These are phyloP conservation scores for Pollenia labialis DNA, from an alignment of 2,888 invertebrate genomes.

Conservation along the genomic window DNA sequence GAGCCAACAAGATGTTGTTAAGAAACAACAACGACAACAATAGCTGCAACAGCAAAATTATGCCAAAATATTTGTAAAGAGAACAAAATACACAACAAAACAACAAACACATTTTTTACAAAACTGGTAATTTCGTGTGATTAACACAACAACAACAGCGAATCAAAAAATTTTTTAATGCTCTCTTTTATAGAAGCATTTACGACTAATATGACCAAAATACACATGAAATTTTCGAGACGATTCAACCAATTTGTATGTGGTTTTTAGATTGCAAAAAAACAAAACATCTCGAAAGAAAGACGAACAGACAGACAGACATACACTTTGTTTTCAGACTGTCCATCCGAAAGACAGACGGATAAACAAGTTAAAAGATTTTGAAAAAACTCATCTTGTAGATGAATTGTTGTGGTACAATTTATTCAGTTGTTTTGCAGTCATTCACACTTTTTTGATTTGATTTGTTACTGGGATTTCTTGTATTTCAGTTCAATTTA, in stretches of 20 bases:
- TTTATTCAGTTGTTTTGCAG: conserved; percentile 25
- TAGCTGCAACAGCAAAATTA: conserved; percentile 27
- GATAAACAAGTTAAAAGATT: background rate
- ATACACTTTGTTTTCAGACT: background rate
- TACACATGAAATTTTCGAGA: conserved; percentile 17
- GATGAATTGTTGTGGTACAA: conserved; percentile 5
- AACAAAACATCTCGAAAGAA: background rate
- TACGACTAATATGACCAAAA: conserved; percentile 7
- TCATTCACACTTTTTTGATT: conserved; percentile 39
- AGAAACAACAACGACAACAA: conserved; percentile 44
- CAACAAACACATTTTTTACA: conserved; percentile 39
- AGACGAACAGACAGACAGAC: background rate
- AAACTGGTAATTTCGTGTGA: conserved; percentile 34
- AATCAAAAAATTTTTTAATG: conserved; percentile 15
- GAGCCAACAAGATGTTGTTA: conserved; percentile 44
- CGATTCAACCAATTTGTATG: conserved; percentile 13
- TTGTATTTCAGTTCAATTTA: conserved; percentile 15
- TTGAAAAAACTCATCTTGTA: background rate
- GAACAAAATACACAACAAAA: conserved; percentile 36
- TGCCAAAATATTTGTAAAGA: conserved; percentile 49
- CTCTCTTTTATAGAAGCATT: conserved; percentile 17
- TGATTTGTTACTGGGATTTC: conserved; percentile 2
- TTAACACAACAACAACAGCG: background rate
- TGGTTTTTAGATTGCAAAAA: background rate
- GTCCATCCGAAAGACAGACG: background rate